Percentiles rank a stretch among this genome's conserved stretches.
phyloP scores from a whole-genome alignment of 2,113 vertebrate species.

The Dromaius novaehollandiae region DNA sequence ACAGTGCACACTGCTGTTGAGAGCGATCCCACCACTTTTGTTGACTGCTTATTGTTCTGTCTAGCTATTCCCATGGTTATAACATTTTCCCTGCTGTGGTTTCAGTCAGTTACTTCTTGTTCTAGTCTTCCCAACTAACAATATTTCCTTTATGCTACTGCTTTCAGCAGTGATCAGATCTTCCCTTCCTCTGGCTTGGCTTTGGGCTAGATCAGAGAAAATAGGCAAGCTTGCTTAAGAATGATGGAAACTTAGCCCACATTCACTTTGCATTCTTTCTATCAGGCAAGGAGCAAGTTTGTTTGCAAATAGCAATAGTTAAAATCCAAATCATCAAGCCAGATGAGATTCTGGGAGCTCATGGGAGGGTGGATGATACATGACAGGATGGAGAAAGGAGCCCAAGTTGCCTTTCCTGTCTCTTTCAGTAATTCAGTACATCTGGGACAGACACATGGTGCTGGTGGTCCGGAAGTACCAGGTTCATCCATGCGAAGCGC shows the following conservation, averaged over 20 bases:
- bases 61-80: not conserved
- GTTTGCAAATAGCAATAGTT: not conserved
- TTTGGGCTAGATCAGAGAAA: not conserved
- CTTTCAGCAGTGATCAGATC: not conserved
- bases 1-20: not conserved
- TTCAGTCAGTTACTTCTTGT: not conserved
- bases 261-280: not conserved
- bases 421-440: not conserved
- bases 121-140: not conserved
- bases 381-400: not conserved
- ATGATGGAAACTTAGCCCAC: not conserved
- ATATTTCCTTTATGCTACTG: not conserved
- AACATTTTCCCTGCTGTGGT: not conserved
- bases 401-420: not conserved
- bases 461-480: accelerated
- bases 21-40: not conserved
- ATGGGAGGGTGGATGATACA: not conserved
- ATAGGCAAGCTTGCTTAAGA: not conserved
- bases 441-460: accelerated
- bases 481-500: not conserved
- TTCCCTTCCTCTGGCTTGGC: not conserved
- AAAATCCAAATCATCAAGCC: not conserved
- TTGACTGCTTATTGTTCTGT: not conserved
- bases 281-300: not conserved
- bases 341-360: not conserved